Evolutionary conservation across 1,140 invertebrate species (phyloP), one percentile per base, ranked within the genome.

Genomic region (Drosophila kohkoa): DNA sequence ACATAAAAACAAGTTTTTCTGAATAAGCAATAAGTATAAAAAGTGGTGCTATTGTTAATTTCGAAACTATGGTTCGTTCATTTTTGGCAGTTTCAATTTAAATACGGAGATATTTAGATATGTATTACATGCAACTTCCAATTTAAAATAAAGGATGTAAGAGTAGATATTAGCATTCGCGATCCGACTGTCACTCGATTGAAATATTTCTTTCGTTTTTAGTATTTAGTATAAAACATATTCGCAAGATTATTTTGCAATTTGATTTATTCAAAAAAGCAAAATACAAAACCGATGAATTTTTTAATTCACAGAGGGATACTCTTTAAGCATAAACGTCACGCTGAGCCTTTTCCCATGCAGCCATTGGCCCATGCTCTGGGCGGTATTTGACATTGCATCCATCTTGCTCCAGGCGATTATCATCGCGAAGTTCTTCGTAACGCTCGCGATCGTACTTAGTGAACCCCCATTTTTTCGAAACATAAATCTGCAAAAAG

Each of bases 391-490:
- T 96, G 28, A 98, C 98, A 91, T 96, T 98, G 90, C 97, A 98
- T 82, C 99, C 99, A 94, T 99, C 98, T n/a, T 95, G 95, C 38
- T 97, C 95, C 6, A 99, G 94, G 43, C 96, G 95, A 35, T 97
- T 97, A 43, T 96, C 96, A 28, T 94, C 94, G 79, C 97, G 96
- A 83, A 99, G 94, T 52, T 95, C 94, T 92, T 99, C 98, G 91
- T 98, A 99, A 48, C 97, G 96, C 28, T 96, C 96, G 49, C 96
- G 95, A 46, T 99, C 96, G 93, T 98, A 99, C 93, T 99, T 99
- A 1, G 99, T 99, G 94, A 99, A 99, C 45, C 99, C 99, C 97
- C 98, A 99, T 92, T 99, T 99, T 93, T 98, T 98, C 8, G 98
- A 99, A 0, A 99, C 95, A 82, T 98, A 98, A 93, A 99, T 99